phyloP scores from a whole-genome alignment of 2,888 invertebrate species.

The Timema podura region DNA sequence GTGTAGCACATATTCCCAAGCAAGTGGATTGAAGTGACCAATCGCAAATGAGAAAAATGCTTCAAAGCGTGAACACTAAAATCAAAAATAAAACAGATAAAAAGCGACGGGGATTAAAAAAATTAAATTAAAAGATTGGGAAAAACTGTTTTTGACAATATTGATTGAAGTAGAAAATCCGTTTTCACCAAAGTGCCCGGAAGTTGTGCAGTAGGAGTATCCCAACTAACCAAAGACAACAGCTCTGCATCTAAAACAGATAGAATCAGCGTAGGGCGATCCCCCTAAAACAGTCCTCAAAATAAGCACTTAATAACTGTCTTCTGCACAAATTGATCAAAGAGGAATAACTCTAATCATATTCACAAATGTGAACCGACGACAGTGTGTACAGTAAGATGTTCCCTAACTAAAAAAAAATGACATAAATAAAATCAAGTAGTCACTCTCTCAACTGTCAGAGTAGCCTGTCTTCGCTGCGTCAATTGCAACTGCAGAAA shows the following conservation, averaged over 20 bases:
- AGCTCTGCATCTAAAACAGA: background rate
- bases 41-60: background rate
- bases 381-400: too few species aligned
- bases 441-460: too few species aligned
- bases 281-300: background rate
- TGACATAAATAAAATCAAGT: too few species aligned
- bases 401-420: too few species aligned
- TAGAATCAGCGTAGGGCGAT: background rate
- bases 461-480: too few species aligned
- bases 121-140: background rate
- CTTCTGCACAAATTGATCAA: too few species aligned
- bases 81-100: background rate
- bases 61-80: background rate
- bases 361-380: too few species aligned
- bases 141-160: background rate
- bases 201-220: background rate
- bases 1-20: constrained; percentile 14
- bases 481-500: too few species aligned
- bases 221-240: constrained; percentile 2
- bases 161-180: background rate
- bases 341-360: too few species aligned
- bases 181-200: too few species aligned
- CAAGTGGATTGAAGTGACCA: background rate
- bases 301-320: background rate
- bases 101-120: background rate